Percentiles rank a stretch among this genome's conserved stretches.
Evolutionary conservation across 2,888 invertebrate species (phyloP).

Genomic region (Sceliomorpha sp.): DNA sequence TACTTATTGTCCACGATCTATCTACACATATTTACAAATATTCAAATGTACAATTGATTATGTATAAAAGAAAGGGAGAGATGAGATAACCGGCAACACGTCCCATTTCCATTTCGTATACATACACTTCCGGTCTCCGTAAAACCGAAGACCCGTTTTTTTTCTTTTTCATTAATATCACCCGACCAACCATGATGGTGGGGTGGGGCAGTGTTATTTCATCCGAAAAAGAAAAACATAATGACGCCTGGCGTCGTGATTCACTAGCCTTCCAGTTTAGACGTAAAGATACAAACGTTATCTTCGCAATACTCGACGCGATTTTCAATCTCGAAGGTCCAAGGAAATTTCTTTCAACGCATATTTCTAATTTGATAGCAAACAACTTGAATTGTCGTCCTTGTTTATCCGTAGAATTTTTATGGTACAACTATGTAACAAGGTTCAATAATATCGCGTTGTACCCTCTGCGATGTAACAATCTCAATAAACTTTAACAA

Average conservation of each 20-base stretch:
- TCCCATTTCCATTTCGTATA: conserved; percentile 23
- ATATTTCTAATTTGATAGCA: conserved; percentile 1
- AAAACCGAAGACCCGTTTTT: conserved; percentile 61
- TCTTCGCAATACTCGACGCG: conserved; percentile 19
- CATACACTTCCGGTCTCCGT: conserved; percentile 55
- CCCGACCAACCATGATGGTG: background rate
- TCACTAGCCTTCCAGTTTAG: conserved; percentile 73
- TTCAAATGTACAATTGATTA: conserved; percentile 59
- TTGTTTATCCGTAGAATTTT: conserved; percentile 2
- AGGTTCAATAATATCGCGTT: too few relatives aligned
- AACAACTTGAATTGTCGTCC: background rate
- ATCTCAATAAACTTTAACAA: too few relatives aligned
- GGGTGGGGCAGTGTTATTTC: conserved; percentile 31
- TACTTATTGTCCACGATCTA: conserved; percentile 71
- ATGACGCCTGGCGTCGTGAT: conserved; percentile 54
- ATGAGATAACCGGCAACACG: conserved; percentile 14
- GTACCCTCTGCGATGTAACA: too few relatives aligned
- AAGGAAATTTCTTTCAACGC: conserved; percentile 12
- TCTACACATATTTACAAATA: conserved; percentile 61
- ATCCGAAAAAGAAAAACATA: conserved; percentile 29
- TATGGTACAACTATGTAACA: conserved; percentile 8
- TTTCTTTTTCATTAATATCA: conserved; percentile 4
- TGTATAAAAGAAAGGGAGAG: conserved; percentile 46
- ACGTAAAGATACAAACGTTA: conserved; percentile 19
- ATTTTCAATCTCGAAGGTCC: conserved; percentile 33